Base-by-base conservation (phyloP, 2,888 invertebrate genomes). In the Aporophyla nigra region DNA sequence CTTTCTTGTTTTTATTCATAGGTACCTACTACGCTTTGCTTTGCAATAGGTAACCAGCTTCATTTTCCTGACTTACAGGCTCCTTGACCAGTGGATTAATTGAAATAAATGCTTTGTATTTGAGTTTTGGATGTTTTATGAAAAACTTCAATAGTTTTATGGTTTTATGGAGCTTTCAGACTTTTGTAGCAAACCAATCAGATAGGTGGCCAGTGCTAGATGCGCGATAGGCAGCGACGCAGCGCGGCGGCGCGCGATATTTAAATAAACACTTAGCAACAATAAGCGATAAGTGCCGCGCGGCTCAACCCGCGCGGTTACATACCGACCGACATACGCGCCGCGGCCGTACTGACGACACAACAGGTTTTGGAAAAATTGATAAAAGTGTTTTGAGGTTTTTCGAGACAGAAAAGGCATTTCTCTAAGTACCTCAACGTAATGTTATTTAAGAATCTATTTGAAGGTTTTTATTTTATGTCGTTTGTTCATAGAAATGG, bases 221-320 rank as follows among this genome's bases (percentile, higher is more conserved):
- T 79, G 74, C 7, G 69, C 77, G 80, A 87, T 82, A 82, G 76
- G 14, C 33, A 71, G 69, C 69, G 46, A 58, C 66, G 78, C 71
- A 72, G 70, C 49, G 71, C 66, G 72, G 56, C 46, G 70, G 46
- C 21, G 82, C 53, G 73, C 82, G 73, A 68, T 81, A 78, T 86
- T 84, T 94, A 94, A 94, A 94, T 93, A 94, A 94, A 95, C 94
- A 94, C 94, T 95, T 93, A 93, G 92, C 91, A 91, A 94, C 94
- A 94, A 95, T 94, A 94, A 91, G 92, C 93, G 95, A 93, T 94
- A 94, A 92, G 90, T 91, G 91, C 89, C 89, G 89, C 90, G 86
- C 86, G 87, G 89, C 91, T 90, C 90, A 89, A 91, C 92, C 90
- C 87, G 78, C 79, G 79, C 78, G 77, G 69, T 83, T 33, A 83